phyloP scores from a whole-genome alignment of 30 jellyfish, hydroid and myxozoan genomes.

The Sanderia malayensis region DNA sequence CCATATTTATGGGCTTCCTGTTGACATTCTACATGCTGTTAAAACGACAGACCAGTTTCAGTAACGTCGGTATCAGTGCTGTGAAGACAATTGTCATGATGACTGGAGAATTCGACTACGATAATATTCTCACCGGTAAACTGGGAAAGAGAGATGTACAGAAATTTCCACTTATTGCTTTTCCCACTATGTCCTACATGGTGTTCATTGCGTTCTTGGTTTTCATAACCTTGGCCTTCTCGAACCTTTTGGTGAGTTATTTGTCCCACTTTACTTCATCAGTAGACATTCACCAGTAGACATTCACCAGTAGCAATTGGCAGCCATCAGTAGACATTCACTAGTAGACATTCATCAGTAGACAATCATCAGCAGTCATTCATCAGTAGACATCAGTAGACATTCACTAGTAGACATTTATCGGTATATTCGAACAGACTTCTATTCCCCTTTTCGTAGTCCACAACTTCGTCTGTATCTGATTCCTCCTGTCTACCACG shows the following conservation, averaged over 20 bases:
- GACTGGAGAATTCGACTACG: constrained; percentile 79
- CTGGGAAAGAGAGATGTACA: constrained; percentile 27
- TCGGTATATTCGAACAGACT: too few species aligned
- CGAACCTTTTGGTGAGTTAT: constrained; percentile 53
- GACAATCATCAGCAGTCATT: too few species aligned
- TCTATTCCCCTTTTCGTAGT: too few species aligned
- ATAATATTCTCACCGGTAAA: constrained; percentile 37
- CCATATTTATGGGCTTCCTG: constrained; percentile 46
- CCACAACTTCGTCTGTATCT: too few species aligned
- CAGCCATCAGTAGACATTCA: too few species aligned
- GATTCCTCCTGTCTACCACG: too few species aligned
- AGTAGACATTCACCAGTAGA: too few species aligned
- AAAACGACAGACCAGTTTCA: constrained; percentile 45
- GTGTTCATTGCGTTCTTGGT: constrained; percentile 35
- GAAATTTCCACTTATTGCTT: constrained; percentile 35
- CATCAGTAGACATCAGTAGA: too few species aligned
- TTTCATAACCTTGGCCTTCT: constrained; percentile 43
- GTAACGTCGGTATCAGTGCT: constrained; percentile 6
- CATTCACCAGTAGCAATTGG: too few species aligned
- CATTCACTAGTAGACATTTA: too few species aligned
- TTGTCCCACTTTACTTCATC: too few species aligned
- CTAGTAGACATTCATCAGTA: too few species aligned
- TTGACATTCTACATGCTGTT: constrained; percentile 67
- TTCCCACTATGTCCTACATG: constrained; percentile 37
- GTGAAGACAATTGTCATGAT: constrained; percentile 68